Percentiles rank a stretch among this genome's conserved stretches.
phyloP scores from a whole-genome alignment of 2,113 vertebrate species.

The Heterotilapia buettikoferi region DNA sequence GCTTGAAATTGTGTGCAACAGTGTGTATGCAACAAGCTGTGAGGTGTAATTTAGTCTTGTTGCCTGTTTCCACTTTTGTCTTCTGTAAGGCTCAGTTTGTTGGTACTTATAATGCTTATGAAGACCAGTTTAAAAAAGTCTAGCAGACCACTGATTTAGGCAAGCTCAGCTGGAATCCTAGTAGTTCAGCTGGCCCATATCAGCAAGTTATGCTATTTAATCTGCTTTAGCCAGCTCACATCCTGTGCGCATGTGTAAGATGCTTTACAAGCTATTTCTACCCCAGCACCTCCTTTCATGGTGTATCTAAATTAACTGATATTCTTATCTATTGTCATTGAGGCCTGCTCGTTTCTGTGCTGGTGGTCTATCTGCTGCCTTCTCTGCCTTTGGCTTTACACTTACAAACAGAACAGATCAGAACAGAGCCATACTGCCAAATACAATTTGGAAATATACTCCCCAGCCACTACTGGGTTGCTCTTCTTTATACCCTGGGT shows the following conservation, averaged over 20 bases:
- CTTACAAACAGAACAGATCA: neutral
- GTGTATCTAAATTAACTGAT: neutral
- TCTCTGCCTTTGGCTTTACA: neutral
- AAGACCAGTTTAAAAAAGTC: neutral
- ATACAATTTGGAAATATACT: neutral
- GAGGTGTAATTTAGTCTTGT: neutral
- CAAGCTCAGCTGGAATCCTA: neutral
- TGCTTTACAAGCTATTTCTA: neutral
- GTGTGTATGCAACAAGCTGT: neutral
- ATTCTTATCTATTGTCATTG: neutral
- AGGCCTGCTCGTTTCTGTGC: neutral
- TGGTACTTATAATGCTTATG: neutral
- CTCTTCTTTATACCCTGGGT: neutral
- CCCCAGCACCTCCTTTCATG: neutral
- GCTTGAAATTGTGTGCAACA: neutral
- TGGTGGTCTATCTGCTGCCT: neutral
- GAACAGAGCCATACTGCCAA: neutral
- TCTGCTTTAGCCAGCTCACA: neutral
- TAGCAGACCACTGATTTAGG: neutral
- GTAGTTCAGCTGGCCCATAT: neutral
- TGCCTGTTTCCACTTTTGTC: neutral
- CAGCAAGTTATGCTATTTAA: neutral
- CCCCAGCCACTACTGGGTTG: neutral
- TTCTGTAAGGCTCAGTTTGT: rapidly evolving
- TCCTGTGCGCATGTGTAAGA: neutral